Evolutionary conservation across 2,797 vertebrate genomes (phyloP).

Genomic region (Clarias pachynema): DNA sequence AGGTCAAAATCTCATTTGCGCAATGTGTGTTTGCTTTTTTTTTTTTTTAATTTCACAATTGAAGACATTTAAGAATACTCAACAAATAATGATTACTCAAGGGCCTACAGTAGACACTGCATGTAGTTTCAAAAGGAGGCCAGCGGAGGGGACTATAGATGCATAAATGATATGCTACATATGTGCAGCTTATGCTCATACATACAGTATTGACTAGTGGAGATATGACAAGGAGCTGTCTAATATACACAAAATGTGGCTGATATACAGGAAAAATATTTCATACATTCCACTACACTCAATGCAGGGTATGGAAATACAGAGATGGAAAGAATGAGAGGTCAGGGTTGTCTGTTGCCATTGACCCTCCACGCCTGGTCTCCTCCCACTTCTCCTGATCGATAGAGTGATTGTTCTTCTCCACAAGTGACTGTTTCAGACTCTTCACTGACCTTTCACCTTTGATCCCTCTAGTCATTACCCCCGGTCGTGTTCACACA

Average conservation of each 20-base stretch:
- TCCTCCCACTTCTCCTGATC: slow-evolving; percentile 47
- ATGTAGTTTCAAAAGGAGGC: slow-evolving; percentile 41
- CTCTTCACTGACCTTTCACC: slow-evolving; percentile 48
- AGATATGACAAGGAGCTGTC: not conserved
- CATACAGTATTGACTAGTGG: not conserved
- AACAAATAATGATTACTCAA: not conserved
- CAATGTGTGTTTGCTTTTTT: slow-evolving; percentile 24
- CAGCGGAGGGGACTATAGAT: slow-evolving; percentile 53
- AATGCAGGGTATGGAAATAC: slow-evolving; percentile 16
- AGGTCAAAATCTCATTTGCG: slow-evolving; percentile 48
- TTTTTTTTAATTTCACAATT: slow-evolving; percentile 15
- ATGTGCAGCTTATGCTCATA: not conserved
- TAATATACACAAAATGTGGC: not conserved
- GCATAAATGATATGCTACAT: slow-evolving; percentile 1
- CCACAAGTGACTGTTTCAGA: slow-evolving; percentile 57
- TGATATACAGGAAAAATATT: not conserved
- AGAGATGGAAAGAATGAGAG: slow-evolving; percentile 53
- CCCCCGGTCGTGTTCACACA: slow-evolving; percentile 36
- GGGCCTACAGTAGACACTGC: not conserved
- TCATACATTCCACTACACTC: not conserved
- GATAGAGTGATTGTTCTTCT: slow-evolving; percentile 56
- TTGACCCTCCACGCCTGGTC: slow-evolving; percentile 27
- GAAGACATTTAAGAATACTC: not conserved
- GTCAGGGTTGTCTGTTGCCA: slow-evolving; percentile 37
- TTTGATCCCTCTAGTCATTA: slow-evolving; percentile 23